phyloP scores from a whole-genome alignment of 2,888 invertebrate genomes.

The Liopterus haemorrhoidalis region DNA sequence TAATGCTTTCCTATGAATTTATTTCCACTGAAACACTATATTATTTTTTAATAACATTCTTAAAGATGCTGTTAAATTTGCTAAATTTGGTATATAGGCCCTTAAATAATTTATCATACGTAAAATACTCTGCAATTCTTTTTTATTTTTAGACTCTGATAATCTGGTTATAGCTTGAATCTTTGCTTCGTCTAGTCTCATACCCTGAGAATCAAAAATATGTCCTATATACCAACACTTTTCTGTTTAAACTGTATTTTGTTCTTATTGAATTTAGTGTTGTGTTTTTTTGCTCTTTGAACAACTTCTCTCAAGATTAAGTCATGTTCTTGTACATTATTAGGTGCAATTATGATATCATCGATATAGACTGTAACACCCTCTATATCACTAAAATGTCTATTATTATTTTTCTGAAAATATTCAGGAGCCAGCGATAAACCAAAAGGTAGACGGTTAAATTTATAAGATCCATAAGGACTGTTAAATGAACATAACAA shows the following conservation, averaged over 20 bases:
- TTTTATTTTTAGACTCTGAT: background rate
- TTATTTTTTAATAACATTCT: too few species aligned
- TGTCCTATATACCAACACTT: background rate
- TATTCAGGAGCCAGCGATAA: background rate
- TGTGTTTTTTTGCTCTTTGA: too few species aligned
- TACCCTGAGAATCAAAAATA: background rate
- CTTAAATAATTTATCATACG: background rate
- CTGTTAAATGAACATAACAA: too few species aligned
- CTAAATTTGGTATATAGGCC: background rate
- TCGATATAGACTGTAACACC: background rate
- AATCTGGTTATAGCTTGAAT: background rate
- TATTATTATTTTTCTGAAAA: too few species aligned
- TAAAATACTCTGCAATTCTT: background rate
- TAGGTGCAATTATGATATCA: background rate
- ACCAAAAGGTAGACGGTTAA: background rate
- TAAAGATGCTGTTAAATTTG: background rate
- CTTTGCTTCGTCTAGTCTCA: background rate
- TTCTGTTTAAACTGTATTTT: background rate
- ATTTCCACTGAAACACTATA: too few species aligned
- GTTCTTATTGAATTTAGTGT: constrained; percentile 1
- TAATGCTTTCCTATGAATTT: too few species aligned
- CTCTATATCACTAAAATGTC: too few species aligned
- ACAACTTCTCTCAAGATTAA: background rate
- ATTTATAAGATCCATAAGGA: background rate
- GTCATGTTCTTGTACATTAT: background rate